Conservation (phyloP, 2,113 vertebrate species). For the Anas platyrhynchos region DNA sequence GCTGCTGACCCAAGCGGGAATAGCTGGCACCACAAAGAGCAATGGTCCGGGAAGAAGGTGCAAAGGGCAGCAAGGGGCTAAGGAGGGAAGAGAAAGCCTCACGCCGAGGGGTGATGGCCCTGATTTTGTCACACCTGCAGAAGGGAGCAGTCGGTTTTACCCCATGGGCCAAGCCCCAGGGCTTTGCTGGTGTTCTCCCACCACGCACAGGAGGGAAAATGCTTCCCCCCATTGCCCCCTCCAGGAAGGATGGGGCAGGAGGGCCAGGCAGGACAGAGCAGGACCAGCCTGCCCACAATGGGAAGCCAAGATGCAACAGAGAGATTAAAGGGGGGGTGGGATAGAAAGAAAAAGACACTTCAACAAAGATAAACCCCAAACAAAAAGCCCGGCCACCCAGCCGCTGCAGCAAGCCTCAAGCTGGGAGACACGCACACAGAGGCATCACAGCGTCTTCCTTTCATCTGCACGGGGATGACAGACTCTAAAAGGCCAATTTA, state of each 20-base stretch:
- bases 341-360: not conserved
- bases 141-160: not conserved
- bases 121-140: not conserved
- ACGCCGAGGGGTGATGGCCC: rapidly evolving
- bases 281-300: not conserved
- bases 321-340: not conserved
- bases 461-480: constrained; percentile 49
- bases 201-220: rapidly evolving
- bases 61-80: not conserved
- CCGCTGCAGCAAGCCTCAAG: not conserved
- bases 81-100: not conserved
- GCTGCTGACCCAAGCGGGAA: not conserved
- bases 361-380: constrained; percentile 10
- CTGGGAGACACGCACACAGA: rapidly evolving
- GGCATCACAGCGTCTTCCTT: constrained; percentile 22
- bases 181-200: not conserved
- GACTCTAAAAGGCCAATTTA: constrained; percentile 59
- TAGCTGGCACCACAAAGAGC: rapidly evolving
- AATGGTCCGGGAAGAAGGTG: not conserved
- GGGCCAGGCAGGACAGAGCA: rapidly evolving
- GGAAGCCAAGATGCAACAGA: not conserved
- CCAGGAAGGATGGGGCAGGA: not conserved
- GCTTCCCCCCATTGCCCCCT: not conserved
- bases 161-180: rapidly evolving
- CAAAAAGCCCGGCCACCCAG: not conserved